Evolutionary conservation across 2,888 invertebrate genomes (phyloP).

Genomic region (Spisula subtruncata): DNA sequence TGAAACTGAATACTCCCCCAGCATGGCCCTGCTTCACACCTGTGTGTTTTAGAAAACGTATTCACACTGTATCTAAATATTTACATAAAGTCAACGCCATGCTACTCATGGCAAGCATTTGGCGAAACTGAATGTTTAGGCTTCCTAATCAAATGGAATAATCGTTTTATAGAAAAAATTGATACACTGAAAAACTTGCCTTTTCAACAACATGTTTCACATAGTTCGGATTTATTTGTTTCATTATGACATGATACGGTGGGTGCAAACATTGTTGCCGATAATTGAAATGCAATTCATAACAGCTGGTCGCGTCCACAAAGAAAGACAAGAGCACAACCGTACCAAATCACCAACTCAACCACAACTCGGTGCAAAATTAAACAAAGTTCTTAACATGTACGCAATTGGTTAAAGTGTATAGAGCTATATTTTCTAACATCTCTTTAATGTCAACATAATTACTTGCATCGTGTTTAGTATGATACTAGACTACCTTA

Average conservation of each 20-base stretch:
- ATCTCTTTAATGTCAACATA: no score
- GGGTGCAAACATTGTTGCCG: neutral
- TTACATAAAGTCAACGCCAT: slow-evolving; percentile 55
- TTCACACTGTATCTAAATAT: slow-evolving; percentile 58
- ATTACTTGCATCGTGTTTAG: no score
- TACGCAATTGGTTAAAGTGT: no score
- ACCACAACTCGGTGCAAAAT: no score
- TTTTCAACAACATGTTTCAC: neutral
- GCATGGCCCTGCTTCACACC: slow-evolving; percentile 49
- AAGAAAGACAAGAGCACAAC: neutral
- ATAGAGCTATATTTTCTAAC: no score
- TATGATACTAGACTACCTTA: no score
- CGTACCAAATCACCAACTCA: neutral
- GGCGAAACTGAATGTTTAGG: neutral
- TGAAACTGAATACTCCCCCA: slow-evolving; percentile 32
- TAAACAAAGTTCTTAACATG: no score
- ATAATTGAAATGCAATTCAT: neutral
- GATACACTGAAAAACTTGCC: neutral
- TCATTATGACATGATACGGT: neutral
- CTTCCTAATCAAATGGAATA: slow-evolving; percentile 20
- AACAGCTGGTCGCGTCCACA: slow-evolving; percentile 6
- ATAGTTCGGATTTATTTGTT: neutral
- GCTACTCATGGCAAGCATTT: slow-evolving; percentile 9
- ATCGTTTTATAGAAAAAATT: neutral
- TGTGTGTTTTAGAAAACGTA: slow-evolving; percentile 47